phyloP scores from a whole-genome alignment of 2,797 vertebrate species.

The Eulemur albifrons region DNA sequence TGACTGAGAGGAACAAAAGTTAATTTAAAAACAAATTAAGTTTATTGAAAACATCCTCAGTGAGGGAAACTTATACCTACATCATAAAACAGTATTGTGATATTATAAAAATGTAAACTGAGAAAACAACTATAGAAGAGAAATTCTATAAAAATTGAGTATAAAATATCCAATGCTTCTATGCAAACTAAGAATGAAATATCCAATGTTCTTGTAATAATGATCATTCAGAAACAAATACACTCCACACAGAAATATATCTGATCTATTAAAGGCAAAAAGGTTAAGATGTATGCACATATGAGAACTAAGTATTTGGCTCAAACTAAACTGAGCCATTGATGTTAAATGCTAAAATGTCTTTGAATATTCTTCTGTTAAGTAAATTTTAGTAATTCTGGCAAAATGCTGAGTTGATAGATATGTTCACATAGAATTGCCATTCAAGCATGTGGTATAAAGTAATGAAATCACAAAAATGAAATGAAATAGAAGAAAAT shows the following conservation, averaged over 20 bases:
- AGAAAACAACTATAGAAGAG: neutral
- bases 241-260: neutral
- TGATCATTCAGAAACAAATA: neutral
- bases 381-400: constrained; percentile 31
- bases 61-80: neutral
- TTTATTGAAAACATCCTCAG: constrained; percentile 21
- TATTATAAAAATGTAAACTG: neutral
- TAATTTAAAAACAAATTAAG: constrained; percentile 29
- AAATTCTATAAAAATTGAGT: neutral
- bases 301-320: neutral
- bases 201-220: neutral
- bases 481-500: neutral
- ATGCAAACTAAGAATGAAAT: constrained; percentile 6
- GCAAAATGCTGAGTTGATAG: constrained; percentile 11
- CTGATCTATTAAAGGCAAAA: neutral
- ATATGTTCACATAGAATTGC: neutral
- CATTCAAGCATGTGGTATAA: neutral
- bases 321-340: neutral
- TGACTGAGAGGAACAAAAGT: neutral
- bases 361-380: neutral
- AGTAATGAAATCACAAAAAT: constrained; percentile 2
- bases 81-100: neutral
- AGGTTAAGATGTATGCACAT: neutral
- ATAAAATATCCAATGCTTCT: neutral
- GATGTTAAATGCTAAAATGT: neutral